Percentiles rank a stretch among this genome's conserved stretches.
These are phyloP conservation scores for Corbicula japonica DNA, from an alignment of 2,888 invertebrate species.

Conservation along the genomic window DNA sequence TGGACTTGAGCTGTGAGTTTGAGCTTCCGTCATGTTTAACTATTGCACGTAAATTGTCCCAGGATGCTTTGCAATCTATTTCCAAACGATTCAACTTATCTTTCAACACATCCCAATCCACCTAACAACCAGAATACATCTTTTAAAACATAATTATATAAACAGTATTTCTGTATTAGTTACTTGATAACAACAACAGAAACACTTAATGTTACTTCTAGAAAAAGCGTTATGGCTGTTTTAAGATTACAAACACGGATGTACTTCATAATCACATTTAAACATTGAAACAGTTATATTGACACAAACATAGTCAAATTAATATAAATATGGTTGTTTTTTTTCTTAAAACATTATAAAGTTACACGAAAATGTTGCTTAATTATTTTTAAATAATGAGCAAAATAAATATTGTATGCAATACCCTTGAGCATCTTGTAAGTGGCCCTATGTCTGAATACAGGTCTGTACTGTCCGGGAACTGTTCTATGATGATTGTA, in stretches of 20 bases:
- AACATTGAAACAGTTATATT: no score
- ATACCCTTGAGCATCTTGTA: constrained; percentile 90
- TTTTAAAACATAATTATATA: neutral
- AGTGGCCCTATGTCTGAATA: constrained; percentile 92
- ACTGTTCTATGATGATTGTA: constrained; percentile 98
- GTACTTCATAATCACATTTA: no score
- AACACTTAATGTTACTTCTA: no score
- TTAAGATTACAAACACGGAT: no score
- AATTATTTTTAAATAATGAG: no score
- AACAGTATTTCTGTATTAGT: neutral
- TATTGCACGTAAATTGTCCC: constrained; percentile 98
- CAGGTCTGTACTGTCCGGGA: constrained; percentile 97
- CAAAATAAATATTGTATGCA: no score
- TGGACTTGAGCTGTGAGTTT: constrained; percentile 92
- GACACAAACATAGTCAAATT: no score
- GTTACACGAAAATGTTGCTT: no score
- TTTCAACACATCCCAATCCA: constrained; percentile 97
- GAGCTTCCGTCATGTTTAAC: constrained; percentile 93
- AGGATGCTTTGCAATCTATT: constrained; percentile 98
- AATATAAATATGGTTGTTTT: no score
- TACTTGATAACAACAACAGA: no score
- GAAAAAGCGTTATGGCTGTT: no score
- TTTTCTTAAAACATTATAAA: no score
- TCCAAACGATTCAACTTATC: constrained; percentile 95
- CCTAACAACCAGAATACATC: constrained; percentile 89